Conservation (phyloP, 2,797 vertebrate genomes). For the Macropus fuliginosus region DNA sequence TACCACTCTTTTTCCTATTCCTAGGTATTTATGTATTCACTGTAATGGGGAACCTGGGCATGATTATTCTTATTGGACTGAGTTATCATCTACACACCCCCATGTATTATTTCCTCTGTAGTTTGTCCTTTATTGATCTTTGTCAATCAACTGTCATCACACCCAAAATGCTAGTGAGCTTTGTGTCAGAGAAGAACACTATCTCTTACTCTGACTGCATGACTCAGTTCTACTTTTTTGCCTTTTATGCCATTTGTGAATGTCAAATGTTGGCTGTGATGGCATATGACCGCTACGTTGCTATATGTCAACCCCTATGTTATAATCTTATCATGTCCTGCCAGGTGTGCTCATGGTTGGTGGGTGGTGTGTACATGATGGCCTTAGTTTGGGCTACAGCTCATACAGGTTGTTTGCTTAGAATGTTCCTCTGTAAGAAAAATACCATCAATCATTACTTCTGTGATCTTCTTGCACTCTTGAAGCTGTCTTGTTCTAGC, state of each 20-base stretch:
- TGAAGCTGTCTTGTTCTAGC: conserved; percentile 64
- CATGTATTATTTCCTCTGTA: conserved; percentile 65
- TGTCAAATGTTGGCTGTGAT: conserved; percentile 61
- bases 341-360: conserved; percentile 48
- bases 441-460: conserved; percentile 67
- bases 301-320: neutral
- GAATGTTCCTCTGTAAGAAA: conserved; percentile 42
- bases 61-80: conserved; percentile 40
- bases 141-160: conserved; percentile 54
- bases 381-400: neutral
- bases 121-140: conserved; percentile 63
- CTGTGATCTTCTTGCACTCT: conserved; percentile 64
- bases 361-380: conserved; percentile 18
- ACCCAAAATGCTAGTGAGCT: conserved; percentile 64
- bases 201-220: conserved; percentile 61
- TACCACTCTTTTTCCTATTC: conserved; percentile 53
- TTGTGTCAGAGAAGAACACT: conserved; percentile 43
- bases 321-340: conserved; percentile 44
- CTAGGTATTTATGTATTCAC: conserved; percentile 52
- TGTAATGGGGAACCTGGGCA: conserved; percentile 38
- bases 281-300: conserved; percentile 48
- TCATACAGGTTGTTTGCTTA: conserved; percentile 44
- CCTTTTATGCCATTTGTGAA: conserved; percentile 57
- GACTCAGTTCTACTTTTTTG: conserved; percentile 69
- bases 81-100: conserved; percentile 51